Evolutionary conservation across 37 sponge, comb jelly and placozoan species (phyloP).

Genomic region (Tethya wilhelma): DNA sequence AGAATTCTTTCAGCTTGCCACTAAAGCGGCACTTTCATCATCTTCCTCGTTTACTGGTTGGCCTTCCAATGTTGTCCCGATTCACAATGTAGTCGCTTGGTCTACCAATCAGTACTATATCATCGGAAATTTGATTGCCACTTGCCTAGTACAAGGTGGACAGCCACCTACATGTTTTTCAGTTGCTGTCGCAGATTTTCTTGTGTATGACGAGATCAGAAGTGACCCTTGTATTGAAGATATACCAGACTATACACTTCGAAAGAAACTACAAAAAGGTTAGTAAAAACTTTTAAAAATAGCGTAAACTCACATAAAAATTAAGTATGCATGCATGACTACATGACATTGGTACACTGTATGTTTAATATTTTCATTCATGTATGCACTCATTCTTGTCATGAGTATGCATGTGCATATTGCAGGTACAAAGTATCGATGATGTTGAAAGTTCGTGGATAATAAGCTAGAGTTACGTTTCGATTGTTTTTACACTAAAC

Average conservation of each 20-base stretch:
- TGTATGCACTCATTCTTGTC: no score
- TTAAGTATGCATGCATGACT: no score
- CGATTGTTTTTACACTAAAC: slow-evolving; percentile 9
- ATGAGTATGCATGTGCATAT: no score
- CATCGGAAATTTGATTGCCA: slow-evolving; percentile 40
- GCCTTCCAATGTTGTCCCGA: slow-evolving; percentile 31
- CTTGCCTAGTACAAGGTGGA: slow-evolving; percentile 40
- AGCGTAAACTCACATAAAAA: no score
- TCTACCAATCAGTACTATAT: slow-evolving; percentile 14
- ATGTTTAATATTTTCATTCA: no score
- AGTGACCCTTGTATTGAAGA: slow-evolving; percentile 7
- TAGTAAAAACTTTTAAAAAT: no score
- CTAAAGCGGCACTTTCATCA: neutral
- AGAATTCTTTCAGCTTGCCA: slow-evolving; percentile 36
- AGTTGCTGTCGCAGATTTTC: slow-evolving; percentile 32
- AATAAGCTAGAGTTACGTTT: neutral
- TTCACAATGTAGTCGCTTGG: slow-evolving; percentile 24
- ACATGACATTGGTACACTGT: no score
- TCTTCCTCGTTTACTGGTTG: slow-evolving; percentile 4
- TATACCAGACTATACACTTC: slow-evolving; percentile 2
- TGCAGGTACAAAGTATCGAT: no score
- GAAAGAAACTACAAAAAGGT: slow-evolving; percentile 13
- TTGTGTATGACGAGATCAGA: slow-evolving; percentile 1
- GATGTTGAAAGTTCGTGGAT: no score
- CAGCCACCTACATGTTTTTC: slow-evolving; percentile 37